These are phyloP conservation scores for Ditula angustiorana DNA, from an alignment of 2,888 invertebrate species.

Conservation along the genomic window DNA sequence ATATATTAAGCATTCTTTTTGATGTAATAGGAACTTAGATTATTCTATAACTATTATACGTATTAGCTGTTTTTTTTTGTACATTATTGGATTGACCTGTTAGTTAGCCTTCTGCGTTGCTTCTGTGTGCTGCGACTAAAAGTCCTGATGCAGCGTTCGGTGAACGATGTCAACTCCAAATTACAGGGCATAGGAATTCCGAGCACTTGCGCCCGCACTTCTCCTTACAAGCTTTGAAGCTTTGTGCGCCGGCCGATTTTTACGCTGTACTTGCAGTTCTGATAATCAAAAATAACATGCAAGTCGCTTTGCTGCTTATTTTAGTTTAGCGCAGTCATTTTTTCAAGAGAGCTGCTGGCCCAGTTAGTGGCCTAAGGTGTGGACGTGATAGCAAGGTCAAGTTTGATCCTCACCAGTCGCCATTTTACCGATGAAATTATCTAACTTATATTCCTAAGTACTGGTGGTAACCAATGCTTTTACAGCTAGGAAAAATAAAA, in stretches of 20 bases:
- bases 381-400: too few species aligned
- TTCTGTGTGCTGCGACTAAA: constrained; percentile 34
- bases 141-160: constrained; percentile 48
- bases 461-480: too few species aligned
- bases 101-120: constrained; percentile 11
- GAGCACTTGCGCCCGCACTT: constrained; percentile 54
- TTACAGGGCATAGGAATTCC: constrained; percentile 65
- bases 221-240: constrained; percentile 66
- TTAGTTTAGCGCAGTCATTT: background rate
- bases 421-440: too few species aligned
- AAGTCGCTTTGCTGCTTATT: background rate
- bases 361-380: too few species aligned
- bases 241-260: constrained; percentile 66
- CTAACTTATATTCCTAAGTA: too few species aligned
- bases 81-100: background rate
- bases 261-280: constrained; percentile 63
- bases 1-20: too few species aligned
- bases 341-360: background rate
- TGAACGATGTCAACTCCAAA: constrained; percentile 65
- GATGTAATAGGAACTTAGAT: too few species aligned
- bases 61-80: background rate
- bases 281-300: constrained; percentile 55
- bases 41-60: too few species aligned
- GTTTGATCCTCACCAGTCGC: too few species aligned
- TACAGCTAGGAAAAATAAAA: too few species aligned